phyloP scores from a whole-genome alignment of 2,113 vertebrate genomes.

The Sarotherodon lohbergeri region DNA sequence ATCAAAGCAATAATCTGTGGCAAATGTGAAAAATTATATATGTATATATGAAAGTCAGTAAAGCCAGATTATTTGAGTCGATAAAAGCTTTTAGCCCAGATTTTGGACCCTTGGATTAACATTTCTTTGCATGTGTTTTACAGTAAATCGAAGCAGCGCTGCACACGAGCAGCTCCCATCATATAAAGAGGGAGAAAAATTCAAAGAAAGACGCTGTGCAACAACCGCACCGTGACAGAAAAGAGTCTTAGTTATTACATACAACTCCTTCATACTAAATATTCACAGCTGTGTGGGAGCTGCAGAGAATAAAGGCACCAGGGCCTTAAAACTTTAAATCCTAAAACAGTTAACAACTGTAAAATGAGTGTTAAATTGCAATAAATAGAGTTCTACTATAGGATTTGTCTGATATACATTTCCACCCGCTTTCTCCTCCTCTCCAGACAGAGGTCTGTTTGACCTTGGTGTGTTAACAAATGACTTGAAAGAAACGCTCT shows the following conservation, averaged over 20 bases:
- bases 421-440: background rate
- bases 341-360: background rate
- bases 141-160: background rate
- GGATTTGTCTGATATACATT: background rate
- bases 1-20: background rate
- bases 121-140: background rate
- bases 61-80: background rate
- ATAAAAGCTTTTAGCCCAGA: background rate
- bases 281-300: background rate
- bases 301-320: background rate
- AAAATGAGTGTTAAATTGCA: background rate
- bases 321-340: background rate
- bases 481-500: slow-evolving; percentile 17
- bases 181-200: background rate
- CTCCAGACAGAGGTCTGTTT: background rate
- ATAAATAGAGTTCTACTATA: background rate
- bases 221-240: background rate
- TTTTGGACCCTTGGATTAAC: background rate
- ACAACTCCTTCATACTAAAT: background rate
- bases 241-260: background rate
- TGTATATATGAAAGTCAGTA: background rate
- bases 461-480: slow-evolving; percentile 18
- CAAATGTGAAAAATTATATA: background rate
- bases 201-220: background rate
- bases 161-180: background rate